Conservation (phyloP, 2,113 vertebrate species). For the Protomyctophum bolini region DNA sequence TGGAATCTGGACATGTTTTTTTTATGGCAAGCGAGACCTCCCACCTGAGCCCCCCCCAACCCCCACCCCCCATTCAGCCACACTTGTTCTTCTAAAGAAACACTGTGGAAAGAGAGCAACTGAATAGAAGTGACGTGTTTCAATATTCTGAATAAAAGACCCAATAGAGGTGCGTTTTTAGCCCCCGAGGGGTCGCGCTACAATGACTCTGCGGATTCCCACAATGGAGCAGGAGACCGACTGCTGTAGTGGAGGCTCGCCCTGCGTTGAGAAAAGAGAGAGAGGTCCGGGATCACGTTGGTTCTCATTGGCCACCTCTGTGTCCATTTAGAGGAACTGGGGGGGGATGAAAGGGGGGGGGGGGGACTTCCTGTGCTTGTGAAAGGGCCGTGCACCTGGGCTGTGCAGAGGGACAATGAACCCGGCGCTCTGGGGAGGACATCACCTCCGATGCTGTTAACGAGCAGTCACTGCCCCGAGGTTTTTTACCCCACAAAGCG, state of each 20-base stretch:
- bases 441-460: slow-evolving; percentile 70
- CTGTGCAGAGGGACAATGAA: slow-evolving; percentile 63
- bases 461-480: slow-evolving; percentile 65
- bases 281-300: slow-evolving; percentile 49
- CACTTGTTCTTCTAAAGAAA: slow-evolving; percentile 40
- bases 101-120: slow-evolving; percentile 17
- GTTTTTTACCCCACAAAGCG: slow-evolving; percentile 37
- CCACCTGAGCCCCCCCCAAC: slow-evolving; percentile 70
- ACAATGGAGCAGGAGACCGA: slow-evolving; percentile 33
- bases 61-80: slow-evolving; percentile 38
- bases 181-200: slow-evolving; percentile 24
- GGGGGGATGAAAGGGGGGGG: slow-evolving; percentile 53
- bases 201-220: slow-evolving; percentile 47
- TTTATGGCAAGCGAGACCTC: slow-evolving; percentile 69
- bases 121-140: slow-evolving; percentile 45
- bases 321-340: slow-evolving; percentile 39
- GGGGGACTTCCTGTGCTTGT: slow-evolving; percentile 62
- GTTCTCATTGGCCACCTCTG: slow-evolving; percentile 52
- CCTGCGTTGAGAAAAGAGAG: slow-evolving; percentile 37
- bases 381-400: slow-evolving; percentile 79
- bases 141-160: slow-evolving; percentile 17
- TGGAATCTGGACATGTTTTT: slow-evolving; percentile 75
- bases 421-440: slow-evolving; percentile 59
- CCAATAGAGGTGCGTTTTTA: background rate
- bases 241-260: slow-evolving; percentile 16